Conservation (phyloP, 2,888 invertebrate species). For the Salpingus planirostris region DNA sequence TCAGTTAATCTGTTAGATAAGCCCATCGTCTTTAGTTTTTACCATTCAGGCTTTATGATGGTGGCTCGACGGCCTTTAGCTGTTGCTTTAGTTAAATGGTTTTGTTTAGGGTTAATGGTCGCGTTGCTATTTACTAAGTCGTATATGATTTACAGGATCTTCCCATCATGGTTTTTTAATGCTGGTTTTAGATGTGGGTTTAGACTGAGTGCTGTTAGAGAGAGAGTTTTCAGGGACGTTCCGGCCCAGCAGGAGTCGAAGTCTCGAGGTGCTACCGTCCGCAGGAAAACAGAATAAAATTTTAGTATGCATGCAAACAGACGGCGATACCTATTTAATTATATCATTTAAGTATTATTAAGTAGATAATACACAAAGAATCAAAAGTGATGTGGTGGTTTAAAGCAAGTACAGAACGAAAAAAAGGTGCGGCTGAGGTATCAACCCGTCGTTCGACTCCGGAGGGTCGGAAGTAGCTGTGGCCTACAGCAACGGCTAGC, state of each 20-base stretch:
- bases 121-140: too few species aligned
- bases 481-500: slow-evolving; percentile 64
- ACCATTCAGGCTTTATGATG: slow-evolving; percentile 17
- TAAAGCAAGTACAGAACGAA: slow-evolving; percentile 8
- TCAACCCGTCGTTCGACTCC: slow-evolving; percentile 40
- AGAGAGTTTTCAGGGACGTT: slow-evolving; percentile 41
- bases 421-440: slow-evolving; percentile 28
- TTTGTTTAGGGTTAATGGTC: slow-evolving; percentile 6
- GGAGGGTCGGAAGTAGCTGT: slow-evolving; percentile 42
- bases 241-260: slow-evolving; percentile 41
- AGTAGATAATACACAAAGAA: slow-evolving; percentile 5
- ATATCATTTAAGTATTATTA: neutral
- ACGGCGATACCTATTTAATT: too few species aligned
- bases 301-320: slow-evolving; percentile 21
- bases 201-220: slow-evolving; percentile 37
- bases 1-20: slow-evolving; percentile 13
- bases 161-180: slow-evolving; percentile 9
- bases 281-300: slow-evolving; percentile 24
- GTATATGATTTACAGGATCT: too few species aligned
- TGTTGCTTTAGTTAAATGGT: slow-evolving; percentile 11
- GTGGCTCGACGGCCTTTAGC: slow-evolving; percentile 12
- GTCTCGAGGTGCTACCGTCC: slow-evolving; percentile 38
- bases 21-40: slow-evolving; percentile 16
- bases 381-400: slow-evolving; percentile 9
- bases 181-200: slow-evolving; percentile 14